Percentiles rank a stretch among this genome's conserved stretches.
These are phyloP conservation scores for Delia radicum DNA, from an alignment of 1,140 invertebrate genomes.

Conservation along the genomic window DNA sequence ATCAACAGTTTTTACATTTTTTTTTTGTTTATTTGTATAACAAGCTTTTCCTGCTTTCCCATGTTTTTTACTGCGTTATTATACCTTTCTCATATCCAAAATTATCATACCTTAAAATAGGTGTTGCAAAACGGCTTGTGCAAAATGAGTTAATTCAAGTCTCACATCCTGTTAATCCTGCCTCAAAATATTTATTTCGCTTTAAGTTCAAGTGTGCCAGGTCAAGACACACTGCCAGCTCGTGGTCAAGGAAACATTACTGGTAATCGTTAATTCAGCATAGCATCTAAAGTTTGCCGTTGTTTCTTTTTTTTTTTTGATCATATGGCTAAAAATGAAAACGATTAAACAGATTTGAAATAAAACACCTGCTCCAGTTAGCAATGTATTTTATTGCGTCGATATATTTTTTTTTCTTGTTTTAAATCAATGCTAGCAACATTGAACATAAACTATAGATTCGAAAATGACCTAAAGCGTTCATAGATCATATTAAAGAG, in stretches of 20 bases:
- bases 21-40: too few relatives aligned
- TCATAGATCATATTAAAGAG: constrained; percentile 9
- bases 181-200: background rate
- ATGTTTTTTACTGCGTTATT: too few relatives aligned
- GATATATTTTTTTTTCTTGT: background rate
- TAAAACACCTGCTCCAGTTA: constrained; percentile 16
- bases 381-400: background rate
- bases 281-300: background rate
- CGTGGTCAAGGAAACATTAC: background rate
- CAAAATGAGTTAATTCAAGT: too few relatives aligned
- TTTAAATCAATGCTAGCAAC: too few relatives aligned
- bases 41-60: too few relatives aligned
- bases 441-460: constrained; percentile 15
- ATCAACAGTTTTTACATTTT: too few relatives aligned
- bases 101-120: too few relatives aligned
- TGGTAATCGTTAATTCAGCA: background rate
- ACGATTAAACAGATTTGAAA: constrained; percentile 9
- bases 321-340: too few relatives aligned
- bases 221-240: background rate
- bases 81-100: too few relatives aligned
- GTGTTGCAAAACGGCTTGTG: too few relatives aligned
- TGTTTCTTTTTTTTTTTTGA: background rate
- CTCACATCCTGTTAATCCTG: too few relatives aligned
- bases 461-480: constrained; percentile 11
- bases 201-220: background rate